Evolutionary conservation across 2,888 invertebrate genomes (phyloP).

Genomic region (Folsomia manolachei): DNA sequence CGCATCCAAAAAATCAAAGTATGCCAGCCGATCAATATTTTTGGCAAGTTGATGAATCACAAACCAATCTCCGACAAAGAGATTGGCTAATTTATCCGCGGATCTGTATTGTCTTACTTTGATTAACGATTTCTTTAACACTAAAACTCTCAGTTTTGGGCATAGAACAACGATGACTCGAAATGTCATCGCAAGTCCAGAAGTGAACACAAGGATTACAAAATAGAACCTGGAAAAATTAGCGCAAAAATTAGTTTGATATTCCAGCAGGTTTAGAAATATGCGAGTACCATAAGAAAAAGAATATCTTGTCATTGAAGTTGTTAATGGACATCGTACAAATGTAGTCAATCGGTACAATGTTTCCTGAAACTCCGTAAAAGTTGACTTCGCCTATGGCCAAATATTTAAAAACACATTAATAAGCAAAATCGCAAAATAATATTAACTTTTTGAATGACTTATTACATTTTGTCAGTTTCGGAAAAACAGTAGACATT

Average conservation of each 20-base stretch:
- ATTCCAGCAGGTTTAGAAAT: background rate
- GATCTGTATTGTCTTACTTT: background rate
- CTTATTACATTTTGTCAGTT: slow-evolving; percentile 28
- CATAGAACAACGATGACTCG: slow-evolving; percentile 10
- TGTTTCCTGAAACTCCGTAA: slow-evolving; percentile 24
- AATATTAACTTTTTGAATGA: too few species aligned
- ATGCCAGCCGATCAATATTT: slow-evolving; percentile 22
- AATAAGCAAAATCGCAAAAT: too few species aligned
- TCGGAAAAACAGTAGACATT: slow-evolving; percentile 30
- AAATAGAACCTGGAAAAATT: slow-evolving; percentile 29
- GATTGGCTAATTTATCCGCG: background rate
- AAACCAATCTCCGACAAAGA: slow-evolving; percentile 33
- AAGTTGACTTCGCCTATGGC: background rate
- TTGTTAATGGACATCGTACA: slow-evolving; percentile 31
- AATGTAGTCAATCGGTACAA: slow-evolving; percentile 19
- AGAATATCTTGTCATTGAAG: slow-evolving; percentile 32
- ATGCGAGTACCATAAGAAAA: slow-evolving; percentile 30
- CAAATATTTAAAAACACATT: too few species aligned
- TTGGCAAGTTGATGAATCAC: slow-evolving; percentile 26
- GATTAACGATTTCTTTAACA: slow-evolving; percentile 10
- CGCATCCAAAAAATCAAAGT: slow-evolving; percentile 26
- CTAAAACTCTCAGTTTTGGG: background rate
- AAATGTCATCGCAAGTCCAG: background rate
- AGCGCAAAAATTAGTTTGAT: background rate
- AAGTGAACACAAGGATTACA: slow-evolving; percentile 11